Evolutionary conservation across 2,888 invertebrate genomes (phyloP).

Genomic region (Eucera pruinosa): DNA sequence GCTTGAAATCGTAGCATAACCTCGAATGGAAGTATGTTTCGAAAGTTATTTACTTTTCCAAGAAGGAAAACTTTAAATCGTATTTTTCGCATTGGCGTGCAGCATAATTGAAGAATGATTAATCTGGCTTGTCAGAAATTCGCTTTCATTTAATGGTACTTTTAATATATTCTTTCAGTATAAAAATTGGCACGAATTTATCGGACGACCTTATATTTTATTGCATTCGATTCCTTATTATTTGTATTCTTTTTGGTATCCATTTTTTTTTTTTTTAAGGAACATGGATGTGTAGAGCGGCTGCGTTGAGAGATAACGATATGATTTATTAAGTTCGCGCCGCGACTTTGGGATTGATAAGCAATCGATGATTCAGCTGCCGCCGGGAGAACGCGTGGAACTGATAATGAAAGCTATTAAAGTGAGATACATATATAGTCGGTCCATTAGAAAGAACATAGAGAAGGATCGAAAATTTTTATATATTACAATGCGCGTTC

Average conservation of each 20-base stretch:
- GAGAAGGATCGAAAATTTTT: not conserved
- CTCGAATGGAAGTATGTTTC: no score
- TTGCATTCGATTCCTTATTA: not conserved
- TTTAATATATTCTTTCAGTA: no score
- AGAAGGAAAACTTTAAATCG: no score
- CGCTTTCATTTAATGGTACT: no score
- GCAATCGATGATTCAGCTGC: conserved; percentile 31
- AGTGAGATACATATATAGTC: not conserved
- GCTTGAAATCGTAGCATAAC: no score
- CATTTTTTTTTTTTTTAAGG: not conserved
- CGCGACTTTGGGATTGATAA: conserved; percentile 25
- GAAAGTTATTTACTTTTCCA: no score
- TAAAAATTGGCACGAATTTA: no score
- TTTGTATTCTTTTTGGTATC: no score
- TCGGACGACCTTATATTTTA: no score
- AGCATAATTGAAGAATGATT: no score
- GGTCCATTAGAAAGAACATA: not conserved
- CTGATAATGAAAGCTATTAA: not conserved
- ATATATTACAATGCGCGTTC: not conserved
- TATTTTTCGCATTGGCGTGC: no score
- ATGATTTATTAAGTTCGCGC: conserved; percentile 26
- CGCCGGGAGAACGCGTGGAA: not conserved
- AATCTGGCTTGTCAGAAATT: no score
- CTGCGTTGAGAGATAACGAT: conserved; percentile 15
- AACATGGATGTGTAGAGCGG: conserved; percentile 4